phyloP scores from a whole-genome alignment of 2,113 vertebrate genomes.

The Xiphorhynchus elegans region DNA sequence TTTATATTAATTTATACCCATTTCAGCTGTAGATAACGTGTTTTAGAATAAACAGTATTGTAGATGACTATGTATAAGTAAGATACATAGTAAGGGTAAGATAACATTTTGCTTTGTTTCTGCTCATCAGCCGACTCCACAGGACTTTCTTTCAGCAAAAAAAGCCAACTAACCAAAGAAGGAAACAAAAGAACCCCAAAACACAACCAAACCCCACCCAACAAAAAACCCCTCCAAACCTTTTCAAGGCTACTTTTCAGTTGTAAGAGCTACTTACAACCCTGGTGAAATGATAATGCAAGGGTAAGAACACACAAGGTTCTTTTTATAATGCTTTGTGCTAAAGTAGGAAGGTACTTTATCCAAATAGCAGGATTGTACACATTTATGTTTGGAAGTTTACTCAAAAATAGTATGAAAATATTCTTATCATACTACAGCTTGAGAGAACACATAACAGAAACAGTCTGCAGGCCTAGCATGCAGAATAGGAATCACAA shows the following conservation, averaged over 20 bases:
- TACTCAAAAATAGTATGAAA: slow-evolving; percentile 45
- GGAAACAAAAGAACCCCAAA: neutral
- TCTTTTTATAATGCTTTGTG: neutral
- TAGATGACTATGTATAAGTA: neutral
- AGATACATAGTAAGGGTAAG: neutral
- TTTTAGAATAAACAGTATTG: neutral
- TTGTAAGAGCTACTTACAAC: neutral
- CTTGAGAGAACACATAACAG: neutral
- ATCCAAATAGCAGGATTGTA: neutral
- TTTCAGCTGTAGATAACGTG: neutral
- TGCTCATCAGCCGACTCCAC: neutral
- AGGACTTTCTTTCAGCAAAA: neutral
- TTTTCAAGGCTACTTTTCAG: neutral
- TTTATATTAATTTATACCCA: neutral
- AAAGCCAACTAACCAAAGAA: neutral
- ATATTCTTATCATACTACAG: slow-evolving; percentile 32
- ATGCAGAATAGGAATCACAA: neutral
- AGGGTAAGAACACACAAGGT: neutral
- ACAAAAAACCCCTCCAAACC: neutral
- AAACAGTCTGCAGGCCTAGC: slow-evolving; percentile 23
- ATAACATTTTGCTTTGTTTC: neutral
- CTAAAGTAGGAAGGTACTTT: neutral
- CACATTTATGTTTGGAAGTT: slow-evolving; percentile 11
- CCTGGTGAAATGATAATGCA: neutral
- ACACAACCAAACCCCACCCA: neutral